Percentiles rank a stretch among this genome's conserved stretches.
Evolutionary conservation across 2,888 invertebrate genomes (phyloP).

Genomic region (Meiosimyza platycephala): DNA sequence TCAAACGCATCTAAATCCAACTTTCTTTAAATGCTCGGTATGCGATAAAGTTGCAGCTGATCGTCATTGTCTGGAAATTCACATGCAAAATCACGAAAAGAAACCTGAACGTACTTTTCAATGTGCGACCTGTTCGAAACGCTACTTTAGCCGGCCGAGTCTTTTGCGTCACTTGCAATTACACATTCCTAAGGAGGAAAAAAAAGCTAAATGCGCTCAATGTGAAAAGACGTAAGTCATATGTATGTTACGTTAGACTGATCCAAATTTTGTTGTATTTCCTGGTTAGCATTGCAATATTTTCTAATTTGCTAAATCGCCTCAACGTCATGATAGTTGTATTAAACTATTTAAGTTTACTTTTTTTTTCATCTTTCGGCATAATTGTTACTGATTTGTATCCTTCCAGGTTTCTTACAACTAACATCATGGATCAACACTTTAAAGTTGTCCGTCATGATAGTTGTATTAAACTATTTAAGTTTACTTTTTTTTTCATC

Average conservation of each 20-base stretch:
- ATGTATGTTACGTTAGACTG: too few relatives aligned
- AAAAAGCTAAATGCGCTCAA: slow-evolving; percentile 47
- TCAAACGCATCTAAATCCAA: too few relatives aligned
- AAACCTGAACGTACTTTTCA: slow-evolving; percentile 43
- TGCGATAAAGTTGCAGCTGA: slow-evolving; percentile 50
- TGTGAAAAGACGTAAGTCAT: slow-evolving; percentile 50
- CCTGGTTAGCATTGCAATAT: too few relatives aligned
- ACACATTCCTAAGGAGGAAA: slow-evolving; percentile 48
- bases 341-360: too few relatives aligned
- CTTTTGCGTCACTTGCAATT: slow-evolving; percentile 48
- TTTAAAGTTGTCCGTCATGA: slow-evolving; percentile 36
- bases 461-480: too few relatives aligned
- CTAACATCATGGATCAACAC: slow-evolving; percentile 58
- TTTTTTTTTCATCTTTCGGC: too few relatives aligned
- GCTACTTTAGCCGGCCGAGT: slow-evolving; percentile 48
- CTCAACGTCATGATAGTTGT: too few relatives aligned
- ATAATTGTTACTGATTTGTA: background rate
- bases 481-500: too few relatives aligned
- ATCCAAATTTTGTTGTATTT: too few relatives aligned
- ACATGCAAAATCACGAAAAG: slow-evolving; percentile 43
- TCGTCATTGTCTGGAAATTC: slow-evolving; percentile 43
- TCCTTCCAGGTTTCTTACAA: slow-evolving; percentile 54
- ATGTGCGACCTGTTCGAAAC: slow-evolving; percentile 51
- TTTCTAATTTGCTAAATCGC: too few relatives aligned
- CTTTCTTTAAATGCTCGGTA: slow-evolving; percentile 55